Evolutionary conservation across 23 tunicate genomes (phyloP), one percentile per base, ranked within the genome.

Genomic region (Oikopleura vanhoeffeni): DNA sequence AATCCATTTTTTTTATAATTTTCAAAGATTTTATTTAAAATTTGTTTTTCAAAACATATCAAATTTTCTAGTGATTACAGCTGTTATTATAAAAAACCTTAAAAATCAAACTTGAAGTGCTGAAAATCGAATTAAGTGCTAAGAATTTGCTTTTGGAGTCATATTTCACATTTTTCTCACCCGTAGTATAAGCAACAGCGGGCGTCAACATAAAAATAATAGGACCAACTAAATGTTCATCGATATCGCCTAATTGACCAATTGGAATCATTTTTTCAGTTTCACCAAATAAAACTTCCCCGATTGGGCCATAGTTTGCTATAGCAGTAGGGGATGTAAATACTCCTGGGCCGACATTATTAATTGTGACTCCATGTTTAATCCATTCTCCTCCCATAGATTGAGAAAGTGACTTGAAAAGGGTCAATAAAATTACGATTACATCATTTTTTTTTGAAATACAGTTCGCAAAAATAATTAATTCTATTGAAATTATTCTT

Each of bases 321-420:
- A 41, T 85, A 28, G 97, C 97, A 0, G 94, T 92, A 2, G 85
- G 85, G 4, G 97, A 92, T 71, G 82, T 83, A 40, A 92, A 87
- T 0, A 88, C 88, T 32, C 97, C 97, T 0, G 97, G 97, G 3
- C 91, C 94, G 32, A 92, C 86, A 27, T 88, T 90, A 83, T 92
- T 92, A 28, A 92, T 90, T 40, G 95, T 84, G 24, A 91, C 83
- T 24, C 97, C 88, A 35, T 76, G 42, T 41, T 35, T 41, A 4
- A 83, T 83, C 88, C 88, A 86, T 41, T 86, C 88, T 41, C 57
- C 40, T 8, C 86, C 85, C 0, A 86, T 41, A 13, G 67, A 38
- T 42, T 85, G 79, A 40, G 87, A 75, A 28, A 85, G 64, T 49
- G 64, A 49, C 24, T 49, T n/a, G n/a, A n/a, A n/a, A n/a, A n/a